A percentile compares a stretch with the other conserved stretches of the same genome.
Conservation (phyloP, 2,113 vertebrate genomes). For the Pipa parva region DNA sequence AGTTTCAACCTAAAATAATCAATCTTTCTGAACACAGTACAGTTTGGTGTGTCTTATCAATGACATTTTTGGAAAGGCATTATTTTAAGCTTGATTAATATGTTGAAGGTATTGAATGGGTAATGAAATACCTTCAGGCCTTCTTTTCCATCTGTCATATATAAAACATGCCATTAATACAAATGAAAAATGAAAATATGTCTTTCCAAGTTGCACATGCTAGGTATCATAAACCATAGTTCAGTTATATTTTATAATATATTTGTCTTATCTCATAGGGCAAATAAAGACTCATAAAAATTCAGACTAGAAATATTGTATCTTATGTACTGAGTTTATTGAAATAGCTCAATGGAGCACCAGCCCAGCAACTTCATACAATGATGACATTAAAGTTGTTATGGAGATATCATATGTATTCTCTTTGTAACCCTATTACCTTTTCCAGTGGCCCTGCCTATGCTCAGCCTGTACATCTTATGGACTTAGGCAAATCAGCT, state of each 20-base stretch:
- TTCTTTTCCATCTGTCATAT: background rate
- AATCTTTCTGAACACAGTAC: background rate
- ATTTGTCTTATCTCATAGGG: background rate
- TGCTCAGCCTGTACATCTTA: no score
- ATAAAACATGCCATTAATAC: background rate
- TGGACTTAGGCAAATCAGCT: no score
- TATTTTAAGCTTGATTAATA: background rate
- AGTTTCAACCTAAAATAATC: background rate
- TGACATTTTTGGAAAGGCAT: background rate
- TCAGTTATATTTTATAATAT: background rate
- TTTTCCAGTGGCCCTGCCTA: no score
- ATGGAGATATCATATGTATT: no score
- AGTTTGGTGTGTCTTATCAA: background rate
- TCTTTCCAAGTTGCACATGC: background rate
- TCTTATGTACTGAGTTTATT: no score
- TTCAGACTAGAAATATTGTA: no score
- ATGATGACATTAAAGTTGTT: no score
- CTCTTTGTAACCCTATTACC: no score
- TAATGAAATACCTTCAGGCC: background rate
- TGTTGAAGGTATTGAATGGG: background rate
- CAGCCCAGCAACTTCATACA: no score
- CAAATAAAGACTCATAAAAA: no score
- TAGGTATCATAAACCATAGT: no score
- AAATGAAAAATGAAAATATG: background rate
- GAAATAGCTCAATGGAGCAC: no score